Percentiles rank a stretch among this genome's conserved stretches.
phyloP scores from a whole-genome alignment of 2,797 vertebrate species.

The Hemitrygon akajei region DNA sequence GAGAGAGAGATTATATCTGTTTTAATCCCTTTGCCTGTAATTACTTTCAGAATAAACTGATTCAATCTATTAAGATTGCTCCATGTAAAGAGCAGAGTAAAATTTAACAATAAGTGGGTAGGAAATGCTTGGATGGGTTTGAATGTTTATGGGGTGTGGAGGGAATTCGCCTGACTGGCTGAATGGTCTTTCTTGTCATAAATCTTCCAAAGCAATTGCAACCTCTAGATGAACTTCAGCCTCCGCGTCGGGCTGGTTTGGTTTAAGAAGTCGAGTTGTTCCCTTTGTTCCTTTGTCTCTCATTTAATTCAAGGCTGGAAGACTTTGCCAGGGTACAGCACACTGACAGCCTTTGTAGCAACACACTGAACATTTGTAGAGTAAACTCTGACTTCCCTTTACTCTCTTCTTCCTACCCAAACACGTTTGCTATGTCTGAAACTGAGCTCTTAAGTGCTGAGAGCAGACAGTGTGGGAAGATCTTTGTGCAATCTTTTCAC shows the following conservation, averaged over 20 bases:
- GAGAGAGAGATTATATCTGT: neutral
- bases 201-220: neutral
- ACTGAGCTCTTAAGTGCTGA: neutral
- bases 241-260: neutral
- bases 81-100: neutral
- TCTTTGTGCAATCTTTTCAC: too few relatives aligned
- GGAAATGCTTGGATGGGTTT: too few relatives aligned
- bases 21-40: neutral
- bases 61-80: neutral
- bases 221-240: neutral
- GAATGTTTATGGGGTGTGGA: neutral
- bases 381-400: neutral
- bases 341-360: neutral
- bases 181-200: neutral
- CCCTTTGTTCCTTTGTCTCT: neutral
- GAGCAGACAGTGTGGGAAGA: conserved; percentile 17
- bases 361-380: neutral
- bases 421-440: neutral
- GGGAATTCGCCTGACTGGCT: neutral
- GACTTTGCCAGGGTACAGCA: neutral
- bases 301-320: neutral
- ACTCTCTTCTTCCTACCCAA: neutral
- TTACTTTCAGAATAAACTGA: neutral
- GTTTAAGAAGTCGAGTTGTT: neutral
- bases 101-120: neutral